Conservation (phyloP, 2,797 vertebrate genomes). For the Manis crassicaudata region DNA sequence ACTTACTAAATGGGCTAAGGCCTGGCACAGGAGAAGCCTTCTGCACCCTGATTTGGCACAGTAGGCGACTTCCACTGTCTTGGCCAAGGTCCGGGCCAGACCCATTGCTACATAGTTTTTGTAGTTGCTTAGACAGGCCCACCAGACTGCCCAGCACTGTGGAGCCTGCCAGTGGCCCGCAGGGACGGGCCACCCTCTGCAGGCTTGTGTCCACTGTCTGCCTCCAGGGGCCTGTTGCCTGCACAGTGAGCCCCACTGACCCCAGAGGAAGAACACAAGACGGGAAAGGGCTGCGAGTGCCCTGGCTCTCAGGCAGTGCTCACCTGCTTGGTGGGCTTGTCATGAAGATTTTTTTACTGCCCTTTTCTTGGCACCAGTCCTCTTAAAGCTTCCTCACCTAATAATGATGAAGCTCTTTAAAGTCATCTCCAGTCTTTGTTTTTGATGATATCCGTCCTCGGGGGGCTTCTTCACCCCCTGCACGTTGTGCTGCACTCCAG, state of each 20-base stretch:
- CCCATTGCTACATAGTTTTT: neutral
- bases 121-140: neutral
- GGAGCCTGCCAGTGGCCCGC: neutral
- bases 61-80: neutral
- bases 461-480: neutral
- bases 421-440: slow-evolving; percentile 68
- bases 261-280: slow-evolving; percentile 64
- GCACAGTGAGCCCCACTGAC: neutral
- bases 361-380: slow-evolving; percentile 68
- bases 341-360: slow-evolving; percentile 63
- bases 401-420: slow-evolving; percentile 80
- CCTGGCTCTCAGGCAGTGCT: slow-evolving; percentile 64
- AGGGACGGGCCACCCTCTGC: neutral
- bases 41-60: too few relatives aligned
- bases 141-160: neutral
- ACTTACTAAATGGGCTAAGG: neutral
- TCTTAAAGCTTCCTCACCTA: slow-evolving; percentile 83
- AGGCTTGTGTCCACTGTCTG: rapidly evolving
- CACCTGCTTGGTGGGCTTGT: slow-evolving; percentile 67
- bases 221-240: neutral
- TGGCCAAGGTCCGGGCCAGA: neutral
- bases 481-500: neutral
- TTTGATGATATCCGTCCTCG: slow-evolving; percentile 65
- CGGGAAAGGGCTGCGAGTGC: slow-evolving; percentile 56
- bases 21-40: neutral